Evolutionary conservation across 2,113 vertebrate species (phyloP).

Genomic region (Antechinus stuartii): DNA sequence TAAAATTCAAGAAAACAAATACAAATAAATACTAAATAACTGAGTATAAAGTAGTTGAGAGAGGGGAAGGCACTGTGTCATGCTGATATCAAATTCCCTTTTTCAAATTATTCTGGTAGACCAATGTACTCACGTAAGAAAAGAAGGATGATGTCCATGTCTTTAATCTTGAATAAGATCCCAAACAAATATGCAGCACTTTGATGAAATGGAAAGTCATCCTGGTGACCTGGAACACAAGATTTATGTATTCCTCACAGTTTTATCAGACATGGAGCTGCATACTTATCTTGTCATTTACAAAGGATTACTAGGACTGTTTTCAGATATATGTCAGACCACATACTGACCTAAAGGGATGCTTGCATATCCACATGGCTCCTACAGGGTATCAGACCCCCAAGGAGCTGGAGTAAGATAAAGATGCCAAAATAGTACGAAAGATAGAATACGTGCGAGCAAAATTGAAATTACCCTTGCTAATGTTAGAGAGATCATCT

Average conservation of each 20-base stretch:
- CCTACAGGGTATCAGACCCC: background rate
- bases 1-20: background rate
- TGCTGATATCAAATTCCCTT: background rate
- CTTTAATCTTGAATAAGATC: background rate
- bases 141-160: background rate
- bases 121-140: background rate
- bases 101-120: background rate
- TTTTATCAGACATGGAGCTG: background rate
- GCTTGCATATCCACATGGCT: background rate
- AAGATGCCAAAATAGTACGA: background rate
- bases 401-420: background rate
- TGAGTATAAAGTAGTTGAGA: background rate
- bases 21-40: background rate
- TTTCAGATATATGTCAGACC: background rate
- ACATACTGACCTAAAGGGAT: background rate
- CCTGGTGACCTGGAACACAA: background rate
- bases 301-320: background rate
- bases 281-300: background rate
- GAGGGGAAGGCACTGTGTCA: background rate
- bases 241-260: background rate
- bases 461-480: background rate
- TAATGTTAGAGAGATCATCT: background rate
- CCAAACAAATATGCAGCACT: background rate
- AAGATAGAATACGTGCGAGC: background rate
- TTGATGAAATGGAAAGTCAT: background rate